Percentiles rank a stretch among this genome's conserved stretches.
phyloP scores from a whole-genome alignment of 2,113 vertebrate genomes.

The Mirza zaza region DNA sequence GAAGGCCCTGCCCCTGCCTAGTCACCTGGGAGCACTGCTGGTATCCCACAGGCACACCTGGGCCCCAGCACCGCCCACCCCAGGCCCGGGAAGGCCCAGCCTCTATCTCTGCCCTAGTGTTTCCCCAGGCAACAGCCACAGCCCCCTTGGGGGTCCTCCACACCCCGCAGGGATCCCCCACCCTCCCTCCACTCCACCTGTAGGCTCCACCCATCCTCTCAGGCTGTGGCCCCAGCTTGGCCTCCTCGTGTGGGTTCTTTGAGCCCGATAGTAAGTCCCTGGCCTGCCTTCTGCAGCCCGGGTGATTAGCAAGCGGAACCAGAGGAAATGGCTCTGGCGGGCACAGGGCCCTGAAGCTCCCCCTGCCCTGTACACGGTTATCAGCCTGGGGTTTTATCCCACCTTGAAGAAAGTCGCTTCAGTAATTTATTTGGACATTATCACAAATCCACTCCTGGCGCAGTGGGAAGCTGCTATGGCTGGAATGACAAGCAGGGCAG shows the following conservation, averaged over 20 bases:
- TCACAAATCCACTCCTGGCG: slow-evolving; percentile 51
- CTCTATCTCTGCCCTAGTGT: not conserved
- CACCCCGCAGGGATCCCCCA: not conserved
- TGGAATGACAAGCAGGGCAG: slow-evolving; percentile 59
- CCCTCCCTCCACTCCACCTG: not conserved
- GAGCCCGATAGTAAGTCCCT: not conserved
- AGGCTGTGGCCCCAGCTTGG: not conserved
- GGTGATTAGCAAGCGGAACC: not conserved
- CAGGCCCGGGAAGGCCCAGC: not conserved
- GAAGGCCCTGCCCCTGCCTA: not conserved
- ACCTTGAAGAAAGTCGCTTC: slow-evolving; percentile 20
- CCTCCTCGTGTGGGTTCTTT: not conserved
- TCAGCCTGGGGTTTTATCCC: slow-evolving; percentile 49
- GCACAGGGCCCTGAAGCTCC: not conserved
- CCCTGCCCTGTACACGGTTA: not conserved
- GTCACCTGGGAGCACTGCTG: not conserved
- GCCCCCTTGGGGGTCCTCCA: not conserved
- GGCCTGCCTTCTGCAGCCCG: accelerated
- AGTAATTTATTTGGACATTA: slow-evolving; percentile 75
- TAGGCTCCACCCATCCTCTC: not conserved
- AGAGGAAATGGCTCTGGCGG: not conserved
- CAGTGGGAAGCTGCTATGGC: not conserved
- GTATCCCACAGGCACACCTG: not conserved
- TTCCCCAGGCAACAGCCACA: not conserved
- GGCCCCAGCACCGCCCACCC: not conserved